Evolutionary conservation across 2,113 vertebrate genomes (phyloP), one percentile per base, ranked within the genome.

Genomic region (Brachionichthys hirsutus): DNA sequence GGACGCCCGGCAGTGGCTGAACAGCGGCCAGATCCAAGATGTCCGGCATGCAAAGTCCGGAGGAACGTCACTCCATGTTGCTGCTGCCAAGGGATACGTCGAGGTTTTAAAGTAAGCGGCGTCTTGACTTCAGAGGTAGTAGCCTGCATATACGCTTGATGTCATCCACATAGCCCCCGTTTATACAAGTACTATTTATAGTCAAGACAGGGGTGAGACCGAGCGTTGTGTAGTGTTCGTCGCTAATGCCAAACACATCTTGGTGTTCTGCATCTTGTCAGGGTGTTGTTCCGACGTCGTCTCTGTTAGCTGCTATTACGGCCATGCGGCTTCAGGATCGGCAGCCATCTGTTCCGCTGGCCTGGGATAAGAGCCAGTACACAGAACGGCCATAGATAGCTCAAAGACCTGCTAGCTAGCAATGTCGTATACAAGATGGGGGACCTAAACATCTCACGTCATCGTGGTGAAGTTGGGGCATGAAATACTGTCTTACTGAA

Each of bases 81-180:
- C 97, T 17, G 97, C 97, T 10, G 97, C 97, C 6, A 99, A 99
- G 88, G 96, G 97, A 73, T 99, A 99, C 78, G 90, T 94, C 0
- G 97, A 99, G 89, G 97, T 99, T 91, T 95, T 99, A 94, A 99
- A 99, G 97, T 99, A 92, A 93, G 96, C 88, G 2, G 16, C 3
- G 1, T 12, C 6, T 42, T 52, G 3, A 30, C 16, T 30, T 59
- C 38, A 46, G 19, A 43, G 53, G 7, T 54, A 46, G 36, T 19
- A 38, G 11, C 13, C 3, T 1, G 5, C 52, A 14, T 2, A 38
- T 45, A 15, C 55, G 36, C 11, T 8, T 12, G 9, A 51, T 2
- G 13, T 38, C 20, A 16, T n/a, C 46, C 44, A 14, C 41, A 44
- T 18, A 18, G 60, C 65, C 9, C 11, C 13, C 42, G 10, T 44